Evolutionary conservation across 2,113 vertebrate species (phyloP), one percentile per base, ranked within the genome.

Genomic region (Onychostruthus taczanowskii): DNA sequence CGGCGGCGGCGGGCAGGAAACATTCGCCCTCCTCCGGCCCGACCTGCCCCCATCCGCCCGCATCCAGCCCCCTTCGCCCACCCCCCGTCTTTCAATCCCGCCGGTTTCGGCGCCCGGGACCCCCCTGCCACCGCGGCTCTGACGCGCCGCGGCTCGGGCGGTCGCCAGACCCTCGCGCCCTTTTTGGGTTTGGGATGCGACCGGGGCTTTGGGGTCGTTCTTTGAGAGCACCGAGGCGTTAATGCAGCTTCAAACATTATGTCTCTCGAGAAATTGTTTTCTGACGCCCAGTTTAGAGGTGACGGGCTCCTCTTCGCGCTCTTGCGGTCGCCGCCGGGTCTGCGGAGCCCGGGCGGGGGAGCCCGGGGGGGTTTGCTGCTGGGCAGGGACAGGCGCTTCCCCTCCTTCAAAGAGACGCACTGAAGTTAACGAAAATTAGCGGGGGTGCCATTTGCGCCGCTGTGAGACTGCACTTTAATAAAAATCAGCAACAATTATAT

Each of bases 1-100:
- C 89, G 49, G 80, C 59, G 93, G 94, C 96, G 97, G 94, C 95
- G 91, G 97, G 97, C 97, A 98, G 98, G 97, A 98, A 98, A 98
- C 95, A 97, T 98, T 98, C 96, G 96, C 97, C 97, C 96, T 97
- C 94, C 95, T 81, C n/a, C 89, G 87, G 69, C 74, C 69, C 79
- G 91, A 75, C 66, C 84, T 89, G 59, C 95, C 97, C 96, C 97
- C 97, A 89, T 96, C 97, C 94, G 81, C 91, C 82, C 55, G 39
- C 81, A 63, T 63, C 66, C 76, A 69, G 72, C 49, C 67, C 72
- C 61, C 39, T 24, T 39, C 33, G 35, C 33, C 41, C 66, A 23
- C 72, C 80, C 87, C 83, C 78, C 77, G 13, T 8, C 28, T 49
- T 18, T 50, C 22, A 23, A 24, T n/a, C 20, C 10, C 10, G 33